Evolutionary conservation across 2,888 invertebrate genomes (phyloP), one percentile per base, ranked within the genome.

Genomic region (Rambutsinella grinnellia): DNA sequence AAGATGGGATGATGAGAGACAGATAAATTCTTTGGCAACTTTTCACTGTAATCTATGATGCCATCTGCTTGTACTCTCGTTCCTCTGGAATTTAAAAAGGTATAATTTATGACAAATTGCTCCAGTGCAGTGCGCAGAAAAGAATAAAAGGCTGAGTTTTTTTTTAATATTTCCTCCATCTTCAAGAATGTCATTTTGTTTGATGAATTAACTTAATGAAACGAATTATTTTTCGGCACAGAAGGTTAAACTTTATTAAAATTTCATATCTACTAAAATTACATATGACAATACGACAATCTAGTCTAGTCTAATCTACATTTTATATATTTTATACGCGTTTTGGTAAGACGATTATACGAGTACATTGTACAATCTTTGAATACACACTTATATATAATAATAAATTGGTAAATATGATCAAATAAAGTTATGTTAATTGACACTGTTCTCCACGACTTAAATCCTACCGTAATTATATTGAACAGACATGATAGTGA

Each of bases 201-300:
- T n/a, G n/a, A n/a, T n/a, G n/a, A n/a, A n/a, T n/a, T n/a, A n/a
- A n/a, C n/a, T n/a, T n/a, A n/a, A n/a, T n/a, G n/a, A n/a, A n/a
- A n/a, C n/a, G 36, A 36, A 36, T 36, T 36, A 19, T 13, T 28
- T 51, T 68, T 61, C 69, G 61, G 61, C 69, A 69, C 69, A 61
- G 54, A 51, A 60, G 68, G 69, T 69, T 69, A 69, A 51, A 28
- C 44, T 62, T 70, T 70, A 56, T 47, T 70, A 56, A 36, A 61
- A 8, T 36, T 36, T 36, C 5, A 8, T 8, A 36, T 36, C 36
- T 36, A 8, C 13, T 36, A 36, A 36, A 36, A 36, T 70, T 70
- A 68, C 58, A 68, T 21, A 21, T 53, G n/a, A n/a, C n/a, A n/a
- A n/a, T 36, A 5, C 5, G 5, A 36, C 36, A 36, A 36, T 8